Base-by-base conservation (phyloP, 2,113 vertebrate genomes). In the Porphyrio hochstetteri region DNA sequence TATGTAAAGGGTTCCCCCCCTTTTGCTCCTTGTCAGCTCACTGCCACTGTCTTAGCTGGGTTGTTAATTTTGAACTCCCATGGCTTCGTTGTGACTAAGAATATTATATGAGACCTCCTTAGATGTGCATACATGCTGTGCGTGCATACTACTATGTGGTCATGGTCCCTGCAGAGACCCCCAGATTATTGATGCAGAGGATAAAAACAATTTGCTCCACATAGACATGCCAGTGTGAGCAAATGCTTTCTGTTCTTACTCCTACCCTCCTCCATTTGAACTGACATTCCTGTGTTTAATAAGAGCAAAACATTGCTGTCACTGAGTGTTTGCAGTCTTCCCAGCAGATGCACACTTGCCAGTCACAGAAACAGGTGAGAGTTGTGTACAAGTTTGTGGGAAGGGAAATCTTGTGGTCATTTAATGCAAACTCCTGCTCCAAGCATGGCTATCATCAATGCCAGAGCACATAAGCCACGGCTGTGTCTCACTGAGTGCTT, bases 201-300 rank as follows among this genome's bases (percentile, higher is more conserved):
- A 40, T 33, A 68, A 46, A 46, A 93, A 86, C 15, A 52, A 29
- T 11, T 56, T 36, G 7, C 4, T 91, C 28, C 15, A 44, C 3
- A 3, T 27, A 23, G 24, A 50, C 24, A 36, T 17, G 13, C 3
- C n/a, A 40, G n/a, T 28, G 13, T 0, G 3, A 86, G 28, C 11
- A 86, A 82, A 56, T 28, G 7, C 8, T 64, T 93, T 69, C 52
- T 61, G 27, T 53, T 82, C 23, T 60, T 61, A 19, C 21, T 71
- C 44, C 27, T 21, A 13, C 29, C 1, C 6, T 20, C 4, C 20
- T 42, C 17, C 7, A 5, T 14, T 88, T 74, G 65, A 53, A 42
- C 12, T 48, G 35, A 7, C 12, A 15, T 56, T 85, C 24, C 56
- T 18, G 5, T 27, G 5, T 74, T 42, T 53, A 13, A 48, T 11